A percentile compares a stretch with the other conserved stretches of the same genome.
phyloP scores from a whole-genome alignment of 2,113 vertebrate genomes.

The Pheucticus melanocephalus region DNA sequence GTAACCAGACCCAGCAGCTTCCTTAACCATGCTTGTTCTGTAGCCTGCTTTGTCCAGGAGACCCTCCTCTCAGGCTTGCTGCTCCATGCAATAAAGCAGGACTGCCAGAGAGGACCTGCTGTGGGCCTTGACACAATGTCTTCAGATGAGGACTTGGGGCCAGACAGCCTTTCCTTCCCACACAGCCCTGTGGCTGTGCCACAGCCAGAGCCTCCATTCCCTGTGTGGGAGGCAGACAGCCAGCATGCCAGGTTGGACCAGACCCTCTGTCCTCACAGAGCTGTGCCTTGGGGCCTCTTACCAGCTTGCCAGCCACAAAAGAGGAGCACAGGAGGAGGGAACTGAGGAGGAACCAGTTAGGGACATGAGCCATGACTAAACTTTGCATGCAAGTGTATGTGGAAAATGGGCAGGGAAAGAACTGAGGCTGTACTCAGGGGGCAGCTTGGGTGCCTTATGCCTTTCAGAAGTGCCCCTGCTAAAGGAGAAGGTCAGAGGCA shows the following conservation, averaged over 20 bases:
- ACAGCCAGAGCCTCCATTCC: not conserved
- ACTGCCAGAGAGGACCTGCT: not conserved
- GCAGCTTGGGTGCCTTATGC: not conserved
- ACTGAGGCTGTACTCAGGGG: not conserved
- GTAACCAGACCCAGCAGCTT: not conserved
- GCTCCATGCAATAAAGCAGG: not conserved
- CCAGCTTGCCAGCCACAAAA: not conserved
- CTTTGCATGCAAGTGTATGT: not conserved
- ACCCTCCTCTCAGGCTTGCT: not conserved
- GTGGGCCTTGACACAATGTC: not conserved
- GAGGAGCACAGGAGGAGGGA: not conserved
- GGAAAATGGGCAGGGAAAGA: not conserved
- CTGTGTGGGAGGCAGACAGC: not conserved
- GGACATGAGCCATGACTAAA: not conserved
- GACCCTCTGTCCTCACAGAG: not conserved
- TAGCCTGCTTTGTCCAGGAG: not conserved
- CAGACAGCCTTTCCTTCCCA: not conserved
- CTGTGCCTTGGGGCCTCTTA: not conserved
- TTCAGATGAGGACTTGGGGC: not conserved
- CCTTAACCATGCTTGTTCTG: not conserved
- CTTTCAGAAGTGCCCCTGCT: not conserved
- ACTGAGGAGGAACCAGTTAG: not conserved
- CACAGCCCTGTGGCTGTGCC: not conserved
- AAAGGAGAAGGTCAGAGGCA: not conserved
- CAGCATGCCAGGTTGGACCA: not conserved